These are phyloP conservation scores for Drosophila ambigua DNA, from an alignment of 1,140 invertebrate species.

Conservation along the genomic window DNA sequence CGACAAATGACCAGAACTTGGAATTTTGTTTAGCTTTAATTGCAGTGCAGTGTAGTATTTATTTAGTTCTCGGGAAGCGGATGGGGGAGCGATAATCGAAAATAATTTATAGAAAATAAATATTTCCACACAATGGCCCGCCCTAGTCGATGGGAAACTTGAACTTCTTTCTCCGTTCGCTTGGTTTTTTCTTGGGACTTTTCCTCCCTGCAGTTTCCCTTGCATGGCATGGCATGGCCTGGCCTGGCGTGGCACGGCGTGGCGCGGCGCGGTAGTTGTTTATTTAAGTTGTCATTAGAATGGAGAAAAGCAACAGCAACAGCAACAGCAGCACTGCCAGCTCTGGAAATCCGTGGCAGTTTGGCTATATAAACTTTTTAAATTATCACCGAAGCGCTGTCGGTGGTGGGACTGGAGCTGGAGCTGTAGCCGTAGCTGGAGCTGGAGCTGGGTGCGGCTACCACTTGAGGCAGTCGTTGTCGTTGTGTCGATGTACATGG, in stretches of 20 bases:
- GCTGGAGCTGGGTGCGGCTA: conserved; percentile 42
- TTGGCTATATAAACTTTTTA: conserved; percentile 77
- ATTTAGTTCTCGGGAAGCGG: conserved; percentile 37
- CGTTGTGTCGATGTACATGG: conserved; percentile 57
- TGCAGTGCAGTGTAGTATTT: conserved; percentile 57
- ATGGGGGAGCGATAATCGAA: conserved; percentile 62
- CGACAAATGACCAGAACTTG: conserved; percentile 75
- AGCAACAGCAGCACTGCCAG: conserved; percentile 41
- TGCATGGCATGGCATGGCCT: conserved; percentile 19
- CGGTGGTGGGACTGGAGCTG: background rate
- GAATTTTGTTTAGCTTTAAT: conserved; percentile 78
- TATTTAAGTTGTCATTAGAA: conserved; percentile 82
- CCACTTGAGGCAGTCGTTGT: conserved; percentile 65
- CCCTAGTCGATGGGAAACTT: conserved; percentile 67
- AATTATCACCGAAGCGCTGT: conserved; percentile 74
- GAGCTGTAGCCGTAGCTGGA: background rate
- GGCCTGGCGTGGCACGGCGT: too few relatives aligned
- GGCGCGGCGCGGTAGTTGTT: conserved; percentile 57
- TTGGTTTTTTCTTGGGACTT: conserved; percentile 22
- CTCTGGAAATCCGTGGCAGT: conserved; percentile 45
- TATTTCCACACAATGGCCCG: conserved; percentile 70
- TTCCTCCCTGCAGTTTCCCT: conserved; percentile 36
- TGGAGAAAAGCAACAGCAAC: conserved; percentile 47
- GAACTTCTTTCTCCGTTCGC: conserved; percentile 43
- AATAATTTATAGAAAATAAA: conserved; percentile 82